Evolutionary conservation across 2,888 invertebrate species (phyloP).

Genomic region (Pandemis corylana): DNA sequence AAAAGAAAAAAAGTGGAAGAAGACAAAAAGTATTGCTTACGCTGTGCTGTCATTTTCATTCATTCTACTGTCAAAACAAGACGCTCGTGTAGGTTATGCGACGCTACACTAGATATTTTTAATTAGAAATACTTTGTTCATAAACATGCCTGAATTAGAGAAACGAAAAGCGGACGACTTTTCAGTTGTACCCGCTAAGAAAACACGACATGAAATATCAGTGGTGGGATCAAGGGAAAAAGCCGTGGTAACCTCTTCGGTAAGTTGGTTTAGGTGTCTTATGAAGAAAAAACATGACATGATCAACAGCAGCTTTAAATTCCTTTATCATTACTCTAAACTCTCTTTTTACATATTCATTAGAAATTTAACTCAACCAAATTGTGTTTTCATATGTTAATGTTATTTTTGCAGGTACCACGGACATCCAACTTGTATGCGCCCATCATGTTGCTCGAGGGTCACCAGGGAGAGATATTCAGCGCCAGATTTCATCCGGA

Average conservation of each 20-base stretch:
- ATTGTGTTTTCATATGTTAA: no score
- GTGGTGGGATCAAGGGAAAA: conserved; percentile 89
- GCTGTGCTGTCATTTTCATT: no score
- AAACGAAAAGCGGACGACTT: conserved; percentile 88
- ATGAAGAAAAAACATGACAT: neutral
- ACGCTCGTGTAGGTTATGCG: conserved; percentile 35
- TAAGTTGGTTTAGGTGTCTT: conserved; percentile 68
- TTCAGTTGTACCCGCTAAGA: conserved; percentile 87
- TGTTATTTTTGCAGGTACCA: conserved; percentile 82
- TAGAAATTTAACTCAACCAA: no score
- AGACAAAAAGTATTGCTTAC: no score
- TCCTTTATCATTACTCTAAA: neutral
- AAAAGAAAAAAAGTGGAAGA: no score
- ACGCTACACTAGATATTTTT: neutral
- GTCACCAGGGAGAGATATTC: conserved; percentile 98
- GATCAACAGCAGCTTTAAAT: neutral
- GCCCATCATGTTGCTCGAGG: conserved; percentile 98
- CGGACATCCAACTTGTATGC: conserved; percentile 95
- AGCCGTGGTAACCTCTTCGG: conserved; percentile 89
- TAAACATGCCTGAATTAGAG: conserved; percentile 77
- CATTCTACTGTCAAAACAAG: conserved; percentile 31
- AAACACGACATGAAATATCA: conserved; percentile 89
- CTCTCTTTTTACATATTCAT: neutral
- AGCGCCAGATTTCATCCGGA: conserved; percentile 97
- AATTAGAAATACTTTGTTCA: neutral